Evolutionary conservation across 2,797 vertebrate species (phyloP).

Genomic region (Melanotaenia pygmaea): DNA sequence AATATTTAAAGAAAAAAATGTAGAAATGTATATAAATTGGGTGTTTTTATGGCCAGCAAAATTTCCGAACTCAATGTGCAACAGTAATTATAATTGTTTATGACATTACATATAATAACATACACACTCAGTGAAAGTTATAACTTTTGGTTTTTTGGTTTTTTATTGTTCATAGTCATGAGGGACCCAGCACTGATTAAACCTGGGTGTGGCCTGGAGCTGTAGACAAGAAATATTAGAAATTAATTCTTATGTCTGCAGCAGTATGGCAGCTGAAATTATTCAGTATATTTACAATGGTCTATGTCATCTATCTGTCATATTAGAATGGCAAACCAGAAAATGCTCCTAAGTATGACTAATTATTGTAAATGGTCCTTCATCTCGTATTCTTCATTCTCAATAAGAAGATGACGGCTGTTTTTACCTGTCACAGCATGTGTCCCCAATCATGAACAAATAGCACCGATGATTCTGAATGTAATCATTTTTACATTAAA

Average conservation of each 20-base stretch:
- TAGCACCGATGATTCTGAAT: neutral
- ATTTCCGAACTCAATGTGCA: neutral
- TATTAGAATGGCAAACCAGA: neutral
- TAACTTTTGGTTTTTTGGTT: neutral
- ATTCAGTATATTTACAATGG: neutral
- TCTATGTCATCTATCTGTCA: neutral
- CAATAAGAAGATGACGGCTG: neutral
- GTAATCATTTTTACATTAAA: neutral
- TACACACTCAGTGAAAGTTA: neutral
- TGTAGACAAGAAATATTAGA: neutral
- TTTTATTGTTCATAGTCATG: neutral
- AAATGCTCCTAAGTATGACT: neutral
- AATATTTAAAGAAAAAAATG: constrained; percentile 1
- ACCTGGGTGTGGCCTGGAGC: neutral
- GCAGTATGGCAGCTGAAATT: neutral
- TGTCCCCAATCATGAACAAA: neutral
- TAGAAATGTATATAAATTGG: neutral
- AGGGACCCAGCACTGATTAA: neutral
- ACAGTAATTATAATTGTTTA: neutral
- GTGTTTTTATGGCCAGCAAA: neutral
- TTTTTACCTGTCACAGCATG: neutral
- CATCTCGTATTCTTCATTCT: neutral
- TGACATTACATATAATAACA: neutral
- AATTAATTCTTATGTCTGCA: neutral
- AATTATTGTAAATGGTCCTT: neutral